Percentiles rank a stretch among this genome's conserved stretches.
These are phyloP conservation scores for Drosophila anomalata DNA, from an alignment of 2,888 invertebrate species.

Conservation along the genomic window DNA sequence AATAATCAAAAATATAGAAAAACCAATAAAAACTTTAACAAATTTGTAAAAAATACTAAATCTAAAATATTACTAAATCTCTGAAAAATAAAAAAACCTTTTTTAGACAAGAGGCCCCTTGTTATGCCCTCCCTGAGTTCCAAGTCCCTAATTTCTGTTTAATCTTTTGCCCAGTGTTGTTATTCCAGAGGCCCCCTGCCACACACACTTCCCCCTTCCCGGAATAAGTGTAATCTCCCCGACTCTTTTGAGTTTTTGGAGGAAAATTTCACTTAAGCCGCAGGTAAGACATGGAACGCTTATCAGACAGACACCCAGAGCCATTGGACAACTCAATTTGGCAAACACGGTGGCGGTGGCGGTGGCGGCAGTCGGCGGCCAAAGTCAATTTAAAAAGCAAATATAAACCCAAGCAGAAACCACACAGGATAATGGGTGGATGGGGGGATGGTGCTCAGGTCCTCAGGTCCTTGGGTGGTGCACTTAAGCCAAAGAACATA, in stretches of 20 bases:
- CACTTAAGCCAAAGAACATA: slow-evolving; percentile 55
- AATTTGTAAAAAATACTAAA: too few relatives aligned
- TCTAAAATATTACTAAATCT: too few relatives aligned
- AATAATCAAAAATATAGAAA: too few relatives aligned
- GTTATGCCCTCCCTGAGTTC: too few relatives aligned
- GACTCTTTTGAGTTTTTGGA: background rate
- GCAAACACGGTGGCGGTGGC: slow-evolving; percentile 11
- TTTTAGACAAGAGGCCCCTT: too few relatives aligned
- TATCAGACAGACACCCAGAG: slow-evolving; percentile 50
- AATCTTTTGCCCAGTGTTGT: background rate
- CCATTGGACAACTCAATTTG: slow-evolving; percentile 67
- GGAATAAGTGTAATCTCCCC: slow-evolving; percentile 25
- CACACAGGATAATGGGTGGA: background rate
- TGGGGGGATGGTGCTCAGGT: background rate
- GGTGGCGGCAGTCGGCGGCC: slow-evolving; percentile 7
- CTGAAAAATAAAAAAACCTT: too few relatives aligned
- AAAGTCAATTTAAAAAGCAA: slow-evolving; percentile 77
- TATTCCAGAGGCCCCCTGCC: background rate
- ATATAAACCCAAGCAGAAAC: slow-evolving; percentile 40
- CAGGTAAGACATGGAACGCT: slow-evolving; percentile 67
- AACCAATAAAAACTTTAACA: too few relatives aligned
- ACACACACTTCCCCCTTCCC: background rate
- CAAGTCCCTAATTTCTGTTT: background rate
- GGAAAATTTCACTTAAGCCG: slow-evolving; percentile 68
- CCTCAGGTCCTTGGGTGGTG: slow-evolving; percentile 19